Percentiles rank a stretch among this genome's conserved stretches.
Conservation (phyloP, 2,888 invertebrate species). For the Argyra leucocephala region DNA sequence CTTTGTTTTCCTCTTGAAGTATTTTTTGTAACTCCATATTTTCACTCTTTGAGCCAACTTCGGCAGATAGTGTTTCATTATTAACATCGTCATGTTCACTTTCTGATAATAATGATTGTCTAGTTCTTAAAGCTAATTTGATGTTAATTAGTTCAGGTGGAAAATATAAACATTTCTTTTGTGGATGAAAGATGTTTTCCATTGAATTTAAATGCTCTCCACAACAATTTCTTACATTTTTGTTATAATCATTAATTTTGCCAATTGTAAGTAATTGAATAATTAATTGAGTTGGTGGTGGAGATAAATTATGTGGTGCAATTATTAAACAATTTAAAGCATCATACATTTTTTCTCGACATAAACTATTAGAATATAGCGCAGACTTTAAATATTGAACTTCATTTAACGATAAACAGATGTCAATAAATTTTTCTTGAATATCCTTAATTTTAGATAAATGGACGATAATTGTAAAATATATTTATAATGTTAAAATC, state of each 20-base stretch:
- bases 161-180: slow-evolving; percentile 32
- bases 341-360: slow-evolving; percentile 29
- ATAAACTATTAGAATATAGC: slow-evolving; percentile 27
- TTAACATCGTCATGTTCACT: slow-evolving; percentile 9
- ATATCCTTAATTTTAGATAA: slow-evolving; percentile 20
- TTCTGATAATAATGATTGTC: not conserved
- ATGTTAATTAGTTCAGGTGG: slow-evolving; percentile 28
- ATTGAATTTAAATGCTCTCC: slow-evolving; percentile 24
- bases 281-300: slow-evolving; percentile 31
- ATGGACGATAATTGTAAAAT: not conserved
- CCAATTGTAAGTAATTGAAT: slow-evolving; percentile 27
- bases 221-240: slow-evolving; percentile 25
- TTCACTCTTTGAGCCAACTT: too few relatives aligned
- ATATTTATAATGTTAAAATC: not conserved
- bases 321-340: slow-evolving; percentile 24
- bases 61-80: not conserved
- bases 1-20: too few relatives aligned
- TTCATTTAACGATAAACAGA: slow-evolving; percentile 21
- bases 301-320: slow-evolving; percentile 30
- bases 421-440: slow-evolving; percentile 28
- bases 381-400: slow-evolving; percentile 7
- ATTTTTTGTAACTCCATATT: too few relatives aligned
- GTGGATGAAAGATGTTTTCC: slow-evolving; percentile 33
- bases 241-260: slow-evolving; percentile 26
- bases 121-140: slow-evolving; percentile 24